Evolutionary conservation across 2,113 vertebrate genomes (phyloP), one percentile per base, ranked within the genome.

Genomic region (Eublepharis macularius): DNA sequence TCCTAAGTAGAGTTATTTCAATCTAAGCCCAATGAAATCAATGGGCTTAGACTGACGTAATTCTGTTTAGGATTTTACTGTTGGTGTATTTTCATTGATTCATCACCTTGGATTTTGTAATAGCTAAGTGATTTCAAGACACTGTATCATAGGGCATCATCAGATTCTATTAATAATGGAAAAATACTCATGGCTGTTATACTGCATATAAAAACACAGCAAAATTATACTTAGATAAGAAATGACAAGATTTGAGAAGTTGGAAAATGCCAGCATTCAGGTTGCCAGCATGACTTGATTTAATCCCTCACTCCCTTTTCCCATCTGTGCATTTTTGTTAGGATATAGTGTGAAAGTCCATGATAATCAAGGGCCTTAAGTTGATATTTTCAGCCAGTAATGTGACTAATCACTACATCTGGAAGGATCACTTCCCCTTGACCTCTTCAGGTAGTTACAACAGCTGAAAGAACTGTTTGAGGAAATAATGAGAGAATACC

Each of bases 371-470:
- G 78, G 24, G 69, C 77, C 41, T 54, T 74, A 57, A 65, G 65
- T 66, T 80, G 76, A 80, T 80, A 74, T 80, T 74, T 86, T 79
- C 17, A 80, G 41, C 54, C 63, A 72, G 54, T 65, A 80, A 85
- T 45, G 32, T 86, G 77, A 65, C 80, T 86, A 80, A 86, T 80
- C n/a, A 74, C 41, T 86, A 65, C n/a, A 73, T 73, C 69, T 80
- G 84, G 54, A 80, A 86, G 41, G 54, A 74, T 74, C 43, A 47
- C 57, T 65, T 43, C 26, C 74, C 45, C 54, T 65, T 86, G 68
- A 80, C 68, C 68, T 66, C 69, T 74, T 63, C 80, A 70, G 63
- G 19, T 54, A 81, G 6, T 76, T 75, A 73, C 19, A 76, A 54
- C 34, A 45, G 32, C 77, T 74, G 77, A 80, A 49, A 73, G 24